Evolutionary conservation across 1,140 invertebrate genomes (phyloP).

Genomic region (Pseudachorutes palmiensis): DNA sequence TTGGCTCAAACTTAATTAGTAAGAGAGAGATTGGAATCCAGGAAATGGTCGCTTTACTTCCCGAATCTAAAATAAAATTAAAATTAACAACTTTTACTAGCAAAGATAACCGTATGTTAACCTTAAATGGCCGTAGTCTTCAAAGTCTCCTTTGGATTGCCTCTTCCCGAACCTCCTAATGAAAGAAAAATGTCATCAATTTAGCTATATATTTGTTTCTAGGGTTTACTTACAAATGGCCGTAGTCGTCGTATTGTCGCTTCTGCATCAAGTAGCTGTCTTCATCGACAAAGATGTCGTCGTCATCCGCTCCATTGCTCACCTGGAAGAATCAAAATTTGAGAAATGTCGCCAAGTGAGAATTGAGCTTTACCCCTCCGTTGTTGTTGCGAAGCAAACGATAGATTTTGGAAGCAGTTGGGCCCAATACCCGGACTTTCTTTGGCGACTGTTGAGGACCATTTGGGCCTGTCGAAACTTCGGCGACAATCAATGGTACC

Average conservation of each 20-base stretch:
- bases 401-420: slow-evolving; percentile 18
- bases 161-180: slow-evolving; percentile 51
- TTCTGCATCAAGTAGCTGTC: slow-evolving; percentile 51
- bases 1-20: too few species aligned
- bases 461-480: neutral
- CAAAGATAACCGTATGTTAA: neutral
- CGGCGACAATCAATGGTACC: neutral
- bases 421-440: slow-evolving; percentile 21
- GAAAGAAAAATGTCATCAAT: too few species aligned
- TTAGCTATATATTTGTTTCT: too few species aligned
- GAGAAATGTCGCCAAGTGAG: neutral
- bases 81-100: too few species aligned
- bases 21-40: too few species aligned
- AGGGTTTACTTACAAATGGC: slow-evolving; percentile 49
- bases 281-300: slow-evolving; percentile 48
- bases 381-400: slow-evolving; percentile 10
- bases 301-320: slow-evolving; percentile 36
- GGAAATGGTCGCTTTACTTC: neutral
- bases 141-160: slow-evolving; percentile 43
- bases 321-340: slow-evolving; percentile 3
- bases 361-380: slow-evolving; percentile 21
- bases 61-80: too few species aligned
- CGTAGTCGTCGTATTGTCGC: slow-evolving; percentile 55
- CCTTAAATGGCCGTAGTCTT: slow-evolving; percentile 59
- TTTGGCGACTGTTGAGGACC: slow-evolving; percentile 15